Evolutionary conservation across 2,113 vertebrate species (phyloP), one percentile per base, ranked within the genome.

Genomic region (Archocentrus centrarchus): DNA sequence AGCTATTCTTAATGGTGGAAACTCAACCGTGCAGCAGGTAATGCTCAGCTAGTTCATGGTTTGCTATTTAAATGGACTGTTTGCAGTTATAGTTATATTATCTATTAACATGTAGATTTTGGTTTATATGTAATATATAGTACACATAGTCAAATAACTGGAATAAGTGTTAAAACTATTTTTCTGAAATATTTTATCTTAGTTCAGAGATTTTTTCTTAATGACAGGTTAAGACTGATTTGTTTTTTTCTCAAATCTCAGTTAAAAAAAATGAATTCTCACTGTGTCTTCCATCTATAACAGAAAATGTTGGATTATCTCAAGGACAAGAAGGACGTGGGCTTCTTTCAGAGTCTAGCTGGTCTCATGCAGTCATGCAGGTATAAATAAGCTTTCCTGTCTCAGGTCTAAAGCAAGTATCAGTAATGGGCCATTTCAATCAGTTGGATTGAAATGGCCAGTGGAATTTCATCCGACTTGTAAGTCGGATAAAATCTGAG

Each of bases 231-330:
- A 44, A 44, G 11, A 13, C 4, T 47, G 44, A 14, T 47, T 13
- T 47, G 44, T 47, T 47, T 47, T 47, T 47, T 41, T 11, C 15
- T 30, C 24, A 30, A 15, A 61, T 32, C 27, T 61, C 7, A 9
- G 62, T 11, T 39, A 20, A 14, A 44, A 14, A 44, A 47, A 44
- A 11, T 4, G 10, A 17, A n/a, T 24, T 80, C 3, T 66, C 13
- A 41, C 10, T 44, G 3, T n/a, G 17, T 11, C 59, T 73, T 84
- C 88, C 9, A 0, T 94, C 90, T 93, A 13, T 87, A 85, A 41
- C 90, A 99, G 98, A 99, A 99, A 97, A 99, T 99, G 98, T 96
- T 99, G 83, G 97, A 98, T 91, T 99, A 98, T 90, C 96, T 99
- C 87, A 99, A 98, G 93, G 97, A 99, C 82, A 99, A 99, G 86